phyloP scores from a whole-genome alignment of 2,797 vertebrate genomes.

The Mergus octosetaceus region DNA sequence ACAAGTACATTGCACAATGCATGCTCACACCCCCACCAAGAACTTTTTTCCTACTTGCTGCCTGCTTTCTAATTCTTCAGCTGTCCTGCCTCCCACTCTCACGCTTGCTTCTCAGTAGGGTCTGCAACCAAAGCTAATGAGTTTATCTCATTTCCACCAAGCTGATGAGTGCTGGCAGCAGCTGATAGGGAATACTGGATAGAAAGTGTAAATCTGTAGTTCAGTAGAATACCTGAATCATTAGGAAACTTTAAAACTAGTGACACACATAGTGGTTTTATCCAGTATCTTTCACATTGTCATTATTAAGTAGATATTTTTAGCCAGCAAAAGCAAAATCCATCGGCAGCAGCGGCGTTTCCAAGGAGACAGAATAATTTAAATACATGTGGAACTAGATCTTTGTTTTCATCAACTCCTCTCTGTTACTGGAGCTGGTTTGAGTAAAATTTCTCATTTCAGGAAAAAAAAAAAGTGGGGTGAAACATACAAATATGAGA shows the following conservation, averaged over 20 bases:
- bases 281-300: conserved; percentile 72
- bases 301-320: conserved; percentile 81
- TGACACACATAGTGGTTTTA: conserved; percentile 63
- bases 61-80: conserved; percentile 30
- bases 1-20: not conserved
- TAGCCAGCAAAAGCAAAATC: conserved; percentile 80
- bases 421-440: conserved; percentile 69
- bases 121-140: conserved; percentile 37
- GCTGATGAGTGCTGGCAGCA: conserved; percentile 46
- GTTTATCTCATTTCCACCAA: conserved; percentile 36
- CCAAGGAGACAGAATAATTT: conserved; percentile 85
- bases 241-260: conserved; percentile 72
- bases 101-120: not conserved
- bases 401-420: conserved; percentile 77
- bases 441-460: conserved; percentile 66
- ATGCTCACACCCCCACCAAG: not conserved
- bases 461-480: not conserved
- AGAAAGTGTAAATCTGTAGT: conserved; percentile 63
- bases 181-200: conserved; percentile 54
- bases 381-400: conserved; percentile 81
- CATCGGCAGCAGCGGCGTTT: conserved; percentile 80
- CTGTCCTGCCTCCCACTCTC: not conserved
- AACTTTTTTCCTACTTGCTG: not conserved
- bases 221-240: conserved; percentile 68
- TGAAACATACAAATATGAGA: not conserved